Base-by-base conservation (phyloP, 1,140 invertebrate genomes). In the Drosophila mojavensis region DNA sequence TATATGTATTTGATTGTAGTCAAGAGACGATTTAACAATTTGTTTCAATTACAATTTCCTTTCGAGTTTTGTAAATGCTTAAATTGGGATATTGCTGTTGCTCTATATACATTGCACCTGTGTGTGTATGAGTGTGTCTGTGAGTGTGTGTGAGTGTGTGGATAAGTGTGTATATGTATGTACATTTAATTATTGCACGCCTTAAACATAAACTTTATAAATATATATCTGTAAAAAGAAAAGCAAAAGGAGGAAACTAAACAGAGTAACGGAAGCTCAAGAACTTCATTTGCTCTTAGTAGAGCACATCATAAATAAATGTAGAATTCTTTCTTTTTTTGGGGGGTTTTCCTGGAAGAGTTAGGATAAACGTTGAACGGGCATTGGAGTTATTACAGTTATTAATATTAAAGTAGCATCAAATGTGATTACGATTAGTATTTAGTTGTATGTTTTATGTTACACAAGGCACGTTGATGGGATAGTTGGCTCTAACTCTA, bases 391-490 rank as follows among this genome's bases (percentile, higher is more conserved):
- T 62, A 53, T 28, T 53, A n/a, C 24, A 28, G 50, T 28, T 53
- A 30, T 73, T 81, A 73, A 67, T 67, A 67, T 78, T 69, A 82
- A 54, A 64, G 60, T 64, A 77, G 48, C 47, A 36, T 33, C 47
- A 51, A 72, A 72, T 61, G 60, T 66, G 36, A 65, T 83, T 84
- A 84, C 73, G 62, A 73, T 83, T 84, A 83, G 73, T 64, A 47
- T 63, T 11, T 39, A 62, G 39, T 56, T 71, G 36, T 39, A 39
- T 39, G 36, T 39, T 69, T 65, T 82, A 88, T 82, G 75, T 79
- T 82, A 83, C 83, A 88, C 79, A 79, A 79, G 76, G 75, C 75
- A 88, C 79, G 41, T 63, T 47, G 20, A 30, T 51, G 41, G 59
- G 20, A 20, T 53, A 20, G 15, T 10, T 24, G 30, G 28, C 2